Conservation (phyloP, 1,140 invertebrate genomes). For the Matsumurasca onukii region DNA sequence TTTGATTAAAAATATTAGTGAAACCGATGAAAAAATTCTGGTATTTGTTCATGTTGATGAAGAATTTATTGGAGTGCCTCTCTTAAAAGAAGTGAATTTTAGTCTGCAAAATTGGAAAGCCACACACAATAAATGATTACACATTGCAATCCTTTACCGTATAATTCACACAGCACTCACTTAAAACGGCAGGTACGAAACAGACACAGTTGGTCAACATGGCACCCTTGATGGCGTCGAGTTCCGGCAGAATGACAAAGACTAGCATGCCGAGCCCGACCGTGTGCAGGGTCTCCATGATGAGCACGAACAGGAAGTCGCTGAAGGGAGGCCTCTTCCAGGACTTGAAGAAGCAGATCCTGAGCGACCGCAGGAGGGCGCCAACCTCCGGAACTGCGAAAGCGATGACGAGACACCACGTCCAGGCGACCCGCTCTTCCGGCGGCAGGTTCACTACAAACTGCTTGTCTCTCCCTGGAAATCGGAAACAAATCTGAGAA, state of each 20-base stretch:
- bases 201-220: slow-evolving; percentile 94
- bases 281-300: slow-evolving; percentile 85
- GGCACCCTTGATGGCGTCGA: slow-evolving; percentile 89
- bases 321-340: slow-evolving; percentile 41
- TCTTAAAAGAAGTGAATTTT: too few relatives aligned
- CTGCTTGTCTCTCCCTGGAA: slow-evolving; percentile 76
- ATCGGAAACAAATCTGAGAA: neutral
- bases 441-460: slow-evolving; percentile 76
- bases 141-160: too few relatives aligned
- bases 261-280: slow-evolving; percentile 82
- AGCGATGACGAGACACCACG: slow-evolving; percentile 88
- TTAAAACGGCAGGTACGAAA: slow-evolving; percentile 78
- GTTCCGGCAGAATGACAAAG: slow-evolving; percentile 83
- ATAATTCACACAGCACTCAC: too few relatives aligned
- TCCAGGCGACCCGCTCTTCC: slow-evolving; percentile 85
- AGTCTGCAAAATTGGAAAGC: too few relatives aligned
- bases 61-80: too few relatives aligned
- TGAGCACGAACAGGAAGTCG: slow-evolving; percentile 57
- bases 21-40: too few relatives aligned
- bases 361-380: slow-evolving; percentile 75
- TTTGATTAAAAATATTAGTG: too few relatives aligned
- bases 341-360: slow-evolving; percentile 87
- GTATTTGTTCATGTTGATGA: too few relatives aligned
- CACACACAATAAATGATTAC: too few relatives aligned
- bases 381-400: slow-evolving; percentile 87